Evolutionary conservation across 2,113 vertebrate species (phyloP).

Genomic region (Gasterosteus aculeatus): DNA sequence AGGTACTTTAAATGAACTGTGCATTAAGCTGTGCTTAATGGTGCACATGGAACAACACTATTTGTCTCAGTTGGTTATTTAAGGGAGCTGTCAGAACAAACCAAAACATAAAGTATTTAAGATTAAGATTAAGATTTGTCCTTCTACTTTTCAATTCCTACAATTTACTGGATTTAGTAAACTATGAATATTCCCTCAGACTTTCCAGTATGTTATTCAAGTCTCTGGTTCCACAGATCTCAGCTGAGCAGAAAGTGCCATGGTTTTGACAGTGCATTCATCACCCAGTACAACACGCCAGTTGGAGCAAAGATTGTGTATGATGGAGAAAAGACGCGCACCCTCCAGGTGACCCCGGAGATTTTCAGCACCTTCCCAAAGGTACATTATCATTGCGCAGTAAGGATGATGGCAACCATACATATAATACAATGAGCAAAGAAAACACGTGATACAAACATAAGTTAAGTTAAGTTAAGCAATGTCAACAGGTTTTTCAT

Average conservation of each 20-base stretch:
- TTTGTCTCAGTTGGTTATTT: background rate
- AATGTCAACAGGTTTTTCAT: no score
- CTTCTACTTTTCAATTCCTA: background rate
- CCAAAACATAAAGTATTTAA: background rate
- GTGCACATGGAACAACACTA: background rate
- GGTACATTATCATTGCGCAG: constrained; percentile 50
- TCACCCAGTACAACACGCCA: constrained; percentile 79
- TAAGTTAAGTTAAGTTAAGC: no score
- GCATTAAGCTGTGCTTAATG: background rate
- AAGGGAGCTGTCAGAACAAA: background rate
- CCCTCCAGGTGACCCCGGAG: constrained; percentile 64
- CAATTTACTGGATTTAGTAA: background rate
- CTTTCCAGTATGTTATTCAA: background rate
- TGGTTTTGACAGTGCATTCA: constrained; percentile 68
- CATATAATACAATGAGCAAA: no score
- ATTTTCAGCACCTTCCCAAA: constrained; percentile 77
- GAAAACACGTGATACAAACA: no score
- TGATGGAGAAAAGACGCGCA: constrained; percentile 76
- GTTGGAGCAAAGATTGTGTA: constrained; percentile 74
- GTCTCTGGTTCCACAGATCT: constrained; percentile 53
- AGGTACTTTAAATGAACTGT: background rate
- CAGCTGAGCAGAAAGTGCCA: constrained; percentile 69
- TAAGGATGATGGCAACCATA: no score
- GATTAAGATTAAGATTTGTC: background rate
- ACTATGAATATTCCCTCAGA: background rate